These are phyloP conservation scores for Coleophora deauratella DNA, from an alignment of 2,888 invertebrate genomes.

Conservation along the genomic window DNA sequence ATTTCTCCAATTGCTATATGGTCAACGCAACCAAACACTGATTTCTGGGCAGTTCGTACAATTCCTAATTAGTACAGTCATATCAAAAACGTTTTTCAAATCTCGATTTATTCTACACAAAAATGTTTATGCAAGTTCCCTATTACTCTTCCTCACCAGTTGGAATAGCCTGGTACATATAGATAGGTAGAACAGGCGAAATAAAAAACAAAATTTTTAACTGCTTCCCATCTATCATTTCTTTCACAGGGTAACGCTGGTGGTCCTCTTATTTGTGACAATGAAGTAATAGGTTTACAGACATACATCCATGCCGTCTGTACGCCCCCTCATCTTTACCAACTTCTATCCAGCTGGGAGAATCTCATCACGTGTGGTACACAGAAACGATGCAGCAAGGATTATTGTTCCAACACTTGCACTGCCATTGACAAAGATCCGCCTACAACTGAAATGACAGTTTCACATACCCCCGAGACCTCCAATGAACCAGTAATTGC, in stretches of 20 bases:
- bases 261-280: slow-evolving; percentile 54
- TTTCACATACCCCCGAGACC: slow-evolving; percentile 7
- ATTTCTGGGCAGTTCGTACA: no score
- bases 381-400: slow-evolving; percentile 38
- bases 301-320: slow-evolving; percentile 52
- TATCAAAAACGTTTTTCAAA: no score
- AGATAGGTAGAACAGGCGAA: no score
- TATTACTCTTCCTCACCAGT: no score
- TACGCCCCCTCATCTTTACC: slow-evolving; percentile 50
- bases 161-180: no score
- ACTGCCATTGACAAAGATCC: slow-evolving; percentile 18
- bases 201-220: no score
- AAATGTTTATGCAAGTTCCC: no score
- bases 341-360: slow-evolving; percentile 43
- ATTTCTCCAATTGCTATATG: no score
- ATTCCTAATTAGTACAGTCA: no score
- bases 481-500: slow-evolving; percentile 8
- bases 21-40: no score
- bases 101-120: no score
- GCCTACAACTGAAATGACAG: neutral
- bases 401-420: slow-evolving; percentile 39
- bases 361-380: slow-evolving; percentile 45
- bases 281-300: slow-evolving; percentile 46
- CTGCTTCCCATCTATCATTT: no score
- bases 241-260: slow-evolving; percentile 51